These are phyloP conservation scores for Folsomia manolachei DNA, from an alignment of 2,888 invertebrate genomes.

Conservation along the genomic window DNA sequence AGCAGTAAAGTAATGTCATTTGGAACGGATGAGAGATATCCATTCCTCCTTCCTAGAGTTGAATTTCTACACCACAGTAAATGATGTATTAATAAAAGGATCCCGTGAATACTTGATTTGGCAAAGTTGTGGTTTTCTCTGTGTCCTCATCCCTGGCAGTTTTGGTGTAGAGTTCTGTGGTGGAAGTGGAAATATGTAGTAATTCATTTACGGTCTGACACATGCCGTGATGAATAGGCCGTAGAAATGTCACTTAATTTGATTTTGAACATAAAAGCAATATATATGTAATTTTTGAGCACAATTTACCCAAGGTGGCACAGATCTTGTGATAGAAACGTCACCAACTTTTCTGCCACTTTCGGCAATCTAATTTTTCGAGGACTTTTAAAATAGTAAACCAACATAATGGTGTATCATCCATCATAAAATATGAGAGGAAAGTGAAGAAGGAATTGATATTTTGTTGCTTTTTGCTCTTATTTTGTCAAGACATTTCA, in stretches of 20 bases:
- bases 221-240: background rate
- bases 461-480: background rate
- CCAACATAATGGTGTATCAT: background rate
- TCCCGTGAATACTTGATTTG: no score
- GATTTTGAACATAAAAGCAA: background rate
- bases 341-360: background rate
- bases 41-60: no score
- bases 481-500: background rate
- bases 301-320: background rate
- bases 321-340: no score
- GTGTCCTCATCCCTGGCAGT: no score
- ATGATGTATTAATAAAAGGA: no score
- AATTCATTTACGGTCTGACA: background rate
- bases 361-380: background rate
- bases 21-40: no score
- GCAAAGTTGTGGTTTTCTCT: no score
- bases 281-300: background rate
- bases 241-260: background rate
- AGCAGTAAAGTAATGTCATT: no score
- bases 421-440: background rate
- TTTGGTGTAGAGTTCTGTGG: background rate
- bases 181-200: background rate
- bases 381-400: background rate
- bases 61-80: no score
- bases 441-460: background rate